Conservation (phyloP, 2,113 vertebrate species). For the Edolisoma coerulescens region DNA sequence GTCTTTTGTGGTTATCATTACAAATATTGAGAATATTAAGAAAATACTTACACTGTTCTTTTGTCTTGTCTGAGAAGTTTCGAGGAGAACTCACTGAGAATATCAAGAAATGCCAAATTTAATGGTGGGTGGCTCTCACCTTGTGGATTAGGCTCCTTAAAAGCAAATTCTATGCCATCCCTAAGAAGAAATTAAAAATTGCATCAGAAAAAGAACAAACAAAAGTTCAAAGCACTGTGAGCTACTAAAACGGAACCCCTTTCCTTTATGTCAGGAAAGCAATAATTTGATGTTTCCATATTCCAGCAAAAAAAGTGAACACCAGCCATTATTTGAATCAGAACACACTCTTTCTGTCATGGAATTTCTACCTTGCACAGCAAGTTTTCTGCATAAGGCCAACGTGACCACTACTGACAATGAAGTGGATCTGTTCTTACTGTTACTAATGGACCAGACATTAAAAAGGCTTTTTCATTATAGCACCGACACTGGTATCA, state of each 20-base stretch:
- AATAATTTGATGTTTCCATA: not conserved
- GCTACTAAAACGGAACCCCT: not conserved
- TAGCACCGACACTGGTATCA: not conserved
- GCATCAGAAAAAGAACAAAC: not conserved
- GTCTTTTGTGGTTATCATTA: not conserved
- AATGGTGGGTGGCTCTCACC: slow-evolving; percentile 94
- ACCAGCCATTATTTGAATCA: not conserved
- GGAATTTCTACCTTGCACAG: not conserved
- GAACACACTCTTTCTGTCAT: too few relatives aligned
- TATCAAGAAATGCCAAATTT: slow-evolving; percentile 96
- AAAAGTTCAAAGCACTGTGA: not conserved
- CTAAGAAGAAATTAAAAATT: slow-evolving; percentile 64
- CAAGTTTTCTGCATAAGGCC: not conserved
- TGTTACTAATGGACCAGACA: accelerated
- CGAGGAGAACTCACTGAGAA: slow-evolving; percentile 97
- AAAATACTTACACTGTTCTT: slow-evolving; percentile 95
- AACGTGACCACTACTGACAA: not conserved
- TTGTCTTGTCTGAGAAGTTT: slow-evolving; percentile 98
- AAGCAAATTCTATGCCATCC: slow-evolving; percentile 98
- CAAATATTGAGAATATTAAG: not conserved
- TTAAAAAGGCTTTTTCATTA: not conserved
- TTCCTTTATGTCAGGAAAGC: not conserved
- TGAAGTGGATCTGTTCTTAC: not conserved
- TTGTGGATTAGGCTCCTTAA: slow-evolving; percentile 97
- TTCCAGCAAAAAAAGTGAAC: not conserved